Base-by-base conservation (phyloP, 1,140 invertebrate genomes). In the Zaprionus vittiger region DNA sequence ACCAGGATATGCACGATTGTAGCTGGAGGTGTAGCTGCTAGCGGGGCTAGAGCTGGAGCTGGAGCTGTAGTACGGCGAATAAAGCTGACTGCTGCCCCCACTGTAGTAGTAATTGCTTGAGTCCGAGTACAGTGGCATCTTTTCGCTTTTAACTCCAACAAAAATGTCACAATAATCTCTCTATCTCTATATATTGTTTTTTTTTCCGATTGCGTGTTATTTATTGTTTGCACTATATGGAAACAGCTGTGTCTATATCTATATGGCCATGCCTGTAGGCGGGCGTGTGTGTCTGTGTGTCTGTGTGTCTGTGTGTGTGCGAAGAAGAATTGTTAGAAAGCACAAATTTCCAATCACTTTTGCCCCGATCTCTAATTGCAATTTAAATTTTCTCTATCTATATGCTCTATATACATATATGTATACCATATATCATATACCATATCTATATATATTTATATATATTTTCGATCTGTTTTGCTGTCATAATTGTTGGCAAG, bases 51-150 rank as follows among this genome's bases (percentile, higher is more conserved):
- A 38, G 66, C 60, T 59, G 41, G 47, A 37, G 38, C 93, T 93
- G 15, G 84, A 66, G 95, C 95, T 94, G 49, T 94, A 94, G 80
- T 95, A 95, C 55, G 93, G 94, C 9, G 93, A 83, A 28, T 93
- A 92, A 20, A 94, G 82, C 37, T 94, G 93, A n/a, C 92, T 91
- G 76, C 94, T 93, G 56, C 93, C 91, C 37, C 92, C 92, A 70
- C 92, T 93, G 61, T 81, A 92, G 74, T 91, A 91, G 66, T 92
- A 92, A 44, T 92, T 91, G 26, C 75, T 73, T 6, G 83, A 75
- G 44, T 93, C 92, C 54, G 91, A 86, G 56, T 93, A 93, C 14
- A 93, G 81, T 26, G 92, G 92, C 92, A 93, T 93, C 31, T 63
- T 89, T 26, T 38, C 52, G 31, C 34, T 52, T 52, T 28, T 44